These are phyloP conservation scores for Microplitis deprimator DNA, from an alignment of 2,888 invertebrate genomes.

Conservation along the genomic window DNA sequence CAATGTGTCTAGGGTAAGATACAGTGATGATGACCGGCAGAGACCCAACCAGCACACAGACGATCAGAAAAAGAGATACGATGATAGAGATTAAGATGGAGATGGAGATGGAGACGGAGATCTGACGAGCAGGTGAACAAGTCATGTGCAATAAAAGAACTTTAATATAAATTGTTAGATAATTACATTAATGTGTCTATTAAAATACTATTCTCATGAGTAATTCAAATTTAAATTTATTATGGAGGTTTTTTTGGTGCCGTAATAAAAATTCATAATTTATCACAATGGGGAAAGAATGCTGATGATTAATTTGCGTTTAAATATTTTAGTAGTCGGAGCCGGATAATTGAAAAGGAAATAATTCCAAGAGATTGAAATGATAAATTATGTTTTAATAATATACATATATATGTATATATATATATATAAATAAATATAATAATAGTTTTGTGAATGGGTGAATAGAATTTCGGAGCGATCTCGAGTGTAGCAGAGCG, in stretches of 20 bases:
- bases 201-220: not conserved
- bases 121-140: conserved; percentile 32
- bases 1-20: not conserved
- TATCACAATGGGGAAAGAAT: not conserved
- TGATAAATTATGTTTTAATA: not conserved
- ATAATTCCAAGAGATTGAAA: not conserved
- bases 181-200: not conserved
- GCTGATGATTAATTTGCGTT: not conserved
- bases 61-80: not conserved
- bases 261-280: not conserved
- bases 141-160: conserved; percentile 22
- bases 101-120: conserved; percentile 28
- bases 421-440: not conserved
- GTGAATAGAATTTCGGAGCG: not conserved
- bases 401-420: not conserved
- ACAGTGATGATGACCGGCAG: conserved; percentile 1
- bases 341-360: not conserved
- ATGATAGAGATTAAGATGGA: not conserved
- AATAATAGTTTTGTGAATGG: not conserved
- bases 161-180: not conserved
- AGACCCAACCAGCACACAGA: conserved; percentile 13
- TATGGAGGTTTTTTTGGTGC: not conserved
- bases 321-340: not conserved
- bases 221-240: not conserved
- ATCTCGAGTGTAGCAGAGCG: not conserved